Evolutionary conservation across 1,140 invertebrate genomes (phyloP), one percentile per base, ranked within the genome.

Genomic region (Drosophila equinoxialis): DNA sequence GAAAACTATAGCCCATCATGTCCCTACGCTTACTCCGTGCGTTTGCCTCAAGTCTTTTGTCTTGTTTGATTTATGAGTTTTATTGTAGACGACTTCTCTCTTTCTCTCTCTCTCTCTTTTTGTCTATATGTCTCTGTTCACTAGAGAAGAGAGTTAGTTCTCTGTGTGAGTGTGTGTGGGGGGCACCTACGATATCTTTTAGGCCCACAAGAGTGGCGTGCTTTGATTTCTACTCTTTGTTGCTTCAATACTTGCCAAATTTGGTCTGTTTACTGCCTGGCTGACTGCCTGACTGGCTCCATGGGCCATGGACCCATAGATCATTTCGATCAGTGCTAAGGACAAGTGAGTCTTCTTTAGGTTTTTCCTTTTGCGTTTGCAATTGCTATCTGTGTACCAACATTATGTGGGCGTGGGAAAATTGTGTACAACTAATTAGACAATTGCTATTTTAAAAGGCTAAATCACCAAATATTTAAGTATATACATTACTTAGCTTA

Each of bases 21-120:
- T 78, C 65, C 73, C 35, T 67, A 26, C 57, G 35, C 57, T 78
- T 66, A 74, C 63, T 71, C 81, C 77, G 69, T 86, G 83, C 83
- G 83, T 87, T 87, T 73, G 83, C 84, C 84, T 71, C 84, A 71
- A 89, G 84, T 89, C 80, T 89, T 89, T 89, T 89, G 84, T 89
- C 85, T 89, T 73, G 78, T 89, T 89, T 89, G 84, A 89, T 89
- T 89, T 89, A 89, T 89, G 84, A 84, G 84, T 89, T 89, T 89
- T 89, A 89, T 89, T 89, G 84, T 89, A 76, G 74, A n/a, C 55
- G 17, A 51, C 45, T 23, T 60, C 73, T 70, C 54, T 62, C 61
- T 42, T 8, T 30, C 37, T n/a, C 39, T 23, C 20, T n/a, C 37
- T 8, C 55, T 37, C 63, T n/a, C 37, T 8, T 48, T 37, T 54